Percentiles rank a stretch among this genome's conserved stretches.
Evolutionary conservation across 2,797 vertebrate species (phyloP).

Genomic region (Hemibagrus guttatus): DNA sequence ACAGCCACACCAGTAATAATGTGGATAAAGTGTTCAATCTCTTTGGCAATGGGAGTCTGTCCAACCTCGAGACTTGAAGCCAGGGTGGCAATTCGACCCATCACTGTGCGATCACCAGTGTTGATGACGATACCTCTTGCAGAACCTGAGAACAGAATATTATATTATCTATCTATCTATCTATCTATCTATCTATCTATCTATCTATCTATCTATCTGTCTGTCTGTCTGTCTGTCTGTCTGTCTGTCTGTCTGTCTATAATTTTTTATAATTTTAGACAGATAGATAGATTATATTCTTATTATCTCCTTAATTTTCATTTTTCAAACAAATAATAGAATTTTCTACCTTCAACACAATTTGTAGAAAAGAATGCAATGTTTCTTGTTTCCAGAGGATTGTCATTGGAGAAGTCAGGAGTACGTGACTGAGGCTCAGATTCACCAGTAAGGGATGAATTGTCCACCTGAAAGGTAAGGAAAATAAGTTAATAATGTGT

Average conservation of each 20-base stretch:
- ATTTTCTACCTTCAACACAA: constrained; percentile 89
- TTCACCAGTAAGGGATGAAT: constrained; percentile 95
- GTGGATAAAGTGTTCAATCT: constrained; percentile 97
- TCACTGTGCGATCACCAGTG: constrained; percentile 93
- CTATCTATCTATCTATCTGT: too few species aligned
- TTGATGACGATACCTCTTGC: constrained; percentile 91
- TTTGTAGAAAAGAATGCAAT: constrained; percentile 97
- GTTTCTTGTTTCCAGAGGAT: constrained; percentile 93
- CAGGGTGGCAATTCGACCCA: constrained; percentile 93
- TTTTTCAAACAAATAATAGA: not conserved
- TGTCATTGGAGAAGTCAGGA: constrained; percentile 94
- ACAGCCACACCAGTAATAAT: constrained; percentile 97
- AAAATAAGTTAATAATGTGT: not conserved
- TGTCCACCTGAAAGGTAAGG: constrained; percentile 83
- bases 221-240: too few species aligned
- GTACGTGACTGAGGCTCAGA: constrained; percentile 93
- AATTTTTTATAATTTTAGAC: too few species aligned
- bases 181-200: too few species aligned
- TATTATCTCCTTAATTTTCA: not conserved
- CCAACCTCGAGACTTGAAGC: constrained; percentile 92
- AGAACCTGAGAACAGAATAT: constrained; percentile 75
- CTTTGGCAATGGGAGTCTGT: constrained; percentile 89
- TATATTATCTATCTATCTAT: not conserved
- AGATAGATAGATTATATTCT: too few species aligned
- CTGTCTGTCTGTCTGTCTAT: too few species aligned